A percentile compares a stretch with the other conserved stretches of the same genome.
Conservation (phyloP, 1,140 invertebrate species). For the Phenacoccus solenopsis region DNA sequence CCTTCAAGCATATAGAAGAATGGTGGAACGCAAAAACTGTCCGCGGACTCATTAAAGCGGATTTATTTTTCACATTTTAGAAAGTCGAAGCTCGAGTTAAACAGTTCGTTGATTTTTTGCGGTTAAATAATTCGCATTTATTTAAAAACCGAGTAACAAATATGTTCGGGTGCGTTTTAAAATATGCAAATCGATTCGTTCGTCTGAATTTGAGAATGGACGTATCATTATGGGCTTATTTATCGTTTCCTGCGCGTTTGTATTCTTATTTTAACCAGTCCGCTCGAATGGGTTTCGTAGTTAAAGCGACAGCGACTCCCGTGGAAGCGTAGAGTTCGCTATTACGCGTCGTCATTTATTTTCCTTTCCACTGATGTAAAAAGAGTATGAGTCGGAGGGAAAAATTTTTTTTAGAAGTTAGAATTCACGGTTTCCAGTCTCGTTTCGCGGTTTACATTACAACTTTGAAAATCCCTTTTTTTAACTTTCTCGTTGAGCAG, state of each 20-base stretch:
- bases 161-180: neutral
- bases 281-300: neutral
- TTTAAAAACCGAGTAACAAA: neutral
- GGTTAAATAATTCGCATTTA: too few species aligned
- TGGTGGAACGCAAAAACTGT: too few species aligned
- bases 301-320: too few species aligned
- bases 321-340: too few species aligned
- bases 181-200: neutral
- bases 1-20: too few species aligned
- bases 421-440: neutral
- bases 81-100: too few species aligned
- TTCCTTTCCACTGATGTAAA: neutral
- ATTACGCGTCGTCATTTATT: neutral
- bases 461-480: neutral
- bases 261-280: neutral
- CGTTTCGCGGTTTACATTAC: neutral
- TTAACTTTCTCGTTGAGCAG: neutral
- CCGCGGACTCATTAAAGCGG: too few species aligned
- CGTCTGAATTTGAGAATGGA: neutral
- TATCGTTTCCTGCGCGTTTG: neutral
- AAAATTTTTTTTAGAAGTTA: neutral
- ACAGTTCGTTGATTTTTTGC: too few species aligned
- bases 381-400: too few species aligned
- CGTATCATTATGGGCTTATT: neutral
- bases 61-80: too few species aligned